A percentile compares a stretch with the other conserved stretches of the same genome.
phyloP scores from a whole-genome alignment of 1,140 invertebrate species.

The Drepana arcuata region DNA sequence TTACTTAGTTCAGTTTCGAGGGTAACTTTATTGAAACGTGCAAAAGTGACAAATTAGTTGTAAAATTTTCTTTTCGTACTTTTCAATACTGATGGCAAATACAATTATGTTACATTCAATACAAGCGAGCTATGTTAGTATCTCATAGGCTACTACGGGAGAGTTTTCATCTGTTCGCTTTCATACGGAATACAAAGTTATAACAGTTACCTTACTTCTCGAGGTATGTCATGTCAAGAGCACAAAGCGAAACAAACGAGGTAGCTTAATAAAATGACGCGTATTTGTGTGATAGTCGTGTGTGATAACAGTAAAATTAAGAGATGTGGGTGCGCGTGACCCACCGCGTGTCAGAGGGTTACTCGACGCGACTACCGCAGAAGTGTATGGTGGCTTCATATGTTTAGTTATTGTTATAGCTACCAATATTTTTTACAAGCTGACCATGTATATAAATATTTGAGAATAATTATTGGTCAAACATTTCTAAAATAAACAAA shows the following conservation, averaged over 20 bases:
- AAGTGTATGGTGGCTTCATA: too few relatives aligned
- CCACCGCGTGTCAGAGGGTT: constrained; percentile 1
- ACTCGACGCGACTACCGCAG: too few relatives aligned
- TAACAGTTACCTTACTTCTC: background rate
- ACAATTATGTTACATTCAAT: background rate
- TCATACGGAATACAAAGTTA: background rate
- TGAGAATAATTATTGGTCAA: too few relatives aligned
- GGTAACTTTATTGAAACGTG: too few relatives aligned
- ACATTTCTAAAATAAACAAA: too few relatives aligned
- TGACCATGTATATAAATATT: too few relatives aligned
- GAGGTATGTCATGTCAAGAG: background rate
- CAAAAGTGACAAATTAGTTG: too few relatives aligned
- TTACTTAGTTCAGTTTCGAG: too few relatives aligned
- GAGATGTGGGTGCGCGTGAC: constrained; percentile 35
- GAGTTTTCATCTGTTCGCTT: background rate
- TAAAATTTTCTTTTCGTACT: too few relatives aligned
- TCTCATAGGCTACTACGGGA: background rate
- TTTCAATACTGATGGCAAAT: too few relatives aligned
- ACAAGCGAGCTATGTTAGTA: background rate
- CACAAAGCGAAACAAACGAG: background rate
- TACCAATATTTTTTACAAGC: too few relatives aligned
- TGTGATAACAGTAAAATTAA: constrained; percentile 52
- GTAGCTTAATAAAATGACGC: background rate
- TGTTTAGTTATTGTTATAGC: too few relatives aligned
- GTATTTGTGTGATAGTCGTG: constrained; percentile 34